Evolutionary conservation across 2,113 vertebrate species (phyloP).

Genomic region (Phaethornis superciliosus): DNA sequence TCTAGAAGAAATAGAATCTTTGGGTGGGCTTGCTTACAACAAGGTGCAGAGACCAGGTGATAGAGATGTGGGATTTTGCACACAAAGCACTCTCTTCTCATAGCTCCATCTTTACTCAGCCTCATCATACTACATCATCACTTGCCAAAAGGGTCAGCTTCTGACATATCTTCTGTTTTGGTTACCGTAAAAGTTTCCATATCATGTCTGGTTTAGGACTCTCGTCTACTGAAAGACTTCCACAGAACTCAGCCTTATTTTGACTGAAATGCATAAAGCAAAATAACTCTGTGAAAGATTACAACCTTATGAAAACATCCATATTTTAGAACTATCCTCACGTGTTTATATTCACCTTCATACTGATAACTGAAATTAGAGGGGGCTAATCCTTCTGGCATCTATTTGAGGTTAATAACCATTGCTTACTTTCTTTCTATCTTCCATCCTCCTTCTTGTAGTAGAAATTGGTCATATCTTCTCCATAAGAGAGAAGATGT

Average conservation of each 20-base stretch:
- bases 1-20: neutral
- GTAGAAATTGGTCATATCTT: neutral
- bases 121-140: neutral
- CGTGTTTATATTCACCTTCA: neutral
- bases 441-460: neutral
- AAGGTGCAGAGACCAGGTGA: neutral
- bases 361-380: neutral
- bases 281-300: neutral
- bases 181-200: neutral
- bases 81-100: neutral
- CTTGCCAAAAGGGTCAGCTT: neutral
- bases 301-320: neutral
- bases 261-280: neutral
- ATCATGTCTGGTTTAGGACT: neutral
- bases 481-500: neutral
- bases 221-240: neutral
- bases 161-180: neutral
- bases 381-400: neutral
- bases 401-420: neutral
- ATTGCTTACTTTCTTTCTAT: neutral
- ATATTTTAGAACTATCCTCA: neutral
- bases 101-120: neutral
- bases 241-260: neutral
- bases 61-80: neutral
- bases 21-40: accelerated